Evolutionary conservation across 2,888 invertebrate genomes (phyloP).

Genomic region (Dione vanillae): DNA sequence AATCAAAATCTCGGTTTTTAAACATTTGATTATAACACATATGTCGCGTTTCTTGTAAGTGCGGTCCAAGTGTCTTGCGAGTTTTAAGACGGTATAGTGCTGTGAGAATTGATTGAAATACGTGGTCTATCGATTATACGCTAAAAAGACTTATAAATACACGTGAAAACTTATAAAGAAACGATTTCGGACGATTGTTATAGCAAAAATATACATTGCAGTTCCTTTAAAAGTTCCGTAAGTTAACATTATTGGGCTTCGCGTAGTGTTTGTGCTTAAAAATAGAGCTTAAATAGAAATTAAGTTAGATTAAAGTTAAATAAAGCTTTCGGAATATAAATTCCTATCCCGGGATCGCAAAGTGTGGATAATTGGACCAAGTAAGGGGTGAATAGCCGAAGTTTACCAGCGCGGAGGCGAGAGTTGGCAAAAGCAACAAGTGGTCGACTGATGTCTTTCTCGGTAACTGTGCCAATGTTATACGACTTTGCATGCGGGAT

Average conservation of each 20-base stretch:
- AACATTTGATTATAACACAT: slow-evolving; percentile 29
- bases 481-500: slow-evolving; percentile 79
- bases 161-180: slow-evolving; percentile 42
- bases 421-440: slow-evolving; percentile 78
- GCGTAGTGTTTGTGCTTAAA: slow-evolving; percentile 40
- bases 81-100: slow-evolving; percentile 68
- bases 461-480: slow-evolving; percentile 80
- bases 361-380: slow-evolving; percentile 48
- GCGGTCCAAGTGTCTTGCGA: slow-evolving; percentile 64
- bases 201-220: slow-evolving; percentile 45
- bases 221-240: slow-evolving; percentile 60
- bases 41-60: slow-evolving; percentile 60
- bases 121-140: slow-evolving; percentile 64
- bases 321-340: slow-evolving; percentile 32
- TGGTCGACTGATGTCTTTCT: slow-evolving; percentile 78
- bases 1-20: background rate
- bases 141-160: slow-evolving; percentile 47
- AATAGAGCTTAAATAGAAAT: slow-evolving; percentile 20
- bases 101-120: slow-evolving; percentile 67
- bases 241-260: slow-evolving; percentile 37
- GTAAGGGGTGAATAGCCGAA: slow-evolving; percentile 61
- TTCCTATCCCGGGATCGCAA: slow-evolving; percentile 35
- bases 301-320: slow-evolving; percentile 16
- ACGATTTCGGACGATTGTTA: slow-evolving; percentile 47
- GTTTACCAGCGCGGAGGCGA: slow-evolving; percentile 57